Evolutionary conservation across 2,797 vertebrate species (phyloP).

Genomic region (Benthosema pterotum): DNA sequence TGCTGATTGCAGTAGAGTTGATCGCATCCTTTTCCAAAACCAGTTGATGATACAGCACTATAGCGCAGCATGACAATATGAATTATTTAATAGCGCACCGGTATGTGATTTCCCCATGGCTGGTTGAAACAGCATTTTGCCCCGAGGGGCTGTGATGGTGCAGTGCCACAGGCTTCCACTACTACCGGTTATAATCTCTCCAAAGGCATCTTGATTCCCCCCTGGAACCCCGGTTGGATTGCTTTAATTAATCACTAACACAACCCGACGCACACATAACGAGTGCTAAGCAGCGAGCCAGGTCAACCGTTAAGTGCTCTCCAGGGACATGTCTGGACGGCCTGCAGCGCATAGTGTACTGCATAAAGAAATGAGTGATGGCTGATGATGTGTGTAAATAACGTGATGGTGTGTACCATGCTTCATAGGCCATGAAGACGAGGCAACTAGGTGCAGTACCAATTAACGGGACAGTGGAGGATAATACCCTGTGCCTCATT

Average conservation of each 20-base stretch:
- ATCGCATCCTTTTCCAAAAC: no score
- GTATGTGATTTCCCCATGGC: background rate
- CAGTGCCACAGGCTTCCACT: slow-evolving; percentile 13
- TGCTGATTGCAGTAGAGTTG: no score
- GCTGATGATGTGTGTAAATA: slow-evolving; percentile 21
- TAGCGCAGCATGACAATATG: no score
- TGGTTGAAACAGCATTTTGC: slow-evolving; percentile 8
- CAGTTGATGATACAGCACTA: no score
- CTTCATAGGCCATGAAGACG: no score
- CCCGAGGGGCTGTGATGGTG: slow-evolving; percentile 7
- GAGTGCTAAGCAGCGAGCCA: slow-evolving; percentile 54
- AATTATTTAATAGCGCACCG: background rate
- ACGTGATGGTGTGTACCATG: background rate
- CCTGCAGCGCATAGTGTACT: slow-evolving; percentile 19
- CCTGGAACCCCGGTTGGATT: slow-evolving; percentile 49
- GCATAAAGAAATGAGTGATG: slow-evolving; percentile 26
- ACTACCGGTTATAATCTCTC: no score
- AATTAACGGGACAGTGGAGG: no score
- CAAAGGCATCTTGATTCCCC: slow-evolving; percentile 54
- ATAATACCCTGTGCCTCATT: no score
- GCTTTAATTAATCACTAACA: slow-evolving; percentile 69
- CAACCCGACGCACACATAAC: slow-evolving; percentile 56
- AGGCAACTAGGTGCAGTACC: no score
- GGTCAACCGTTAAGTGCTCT: slow-evolving; percentile 52
- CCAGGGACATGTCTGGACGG: slow-evolving; percentile 46